A percentile compares a stretch with the other conserved stretches of the same genome.
phyloP scores from a whole-genome alignment of 2,797 vertebrate genomes.

The Gila robusta region DNA sequence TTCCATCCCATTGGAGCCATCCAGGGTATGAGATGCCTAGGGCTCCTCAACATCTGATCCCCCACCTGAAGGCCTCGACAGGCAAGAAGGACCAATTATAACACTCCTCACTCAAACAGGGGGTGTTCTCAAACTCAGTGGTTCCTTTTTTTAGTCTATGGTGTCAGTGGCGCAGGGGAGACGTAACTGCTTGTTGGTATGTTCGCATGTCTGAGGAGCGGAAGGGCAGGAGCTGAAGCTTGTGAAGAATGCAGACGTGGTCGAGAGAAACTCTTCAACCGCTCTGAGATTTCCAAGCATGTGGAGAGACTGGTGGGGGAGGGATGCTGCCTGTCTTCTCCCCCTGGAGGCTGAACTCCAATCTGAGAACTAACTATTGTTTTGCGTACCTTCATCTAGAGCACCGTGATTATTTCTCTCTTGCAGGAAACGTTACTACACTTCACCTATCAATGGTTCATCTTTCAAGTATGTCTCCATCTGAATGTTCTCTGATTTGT shows the following conservation, averaged over 20 bases:
- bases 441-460: constrained; percentile 29
- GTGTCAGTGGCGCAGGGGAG: background rate
- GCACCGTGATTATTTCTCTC: constrained; percentile 33
- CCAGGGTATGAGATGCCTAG: constrained; percentile 52
- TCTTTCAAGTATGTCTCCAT: constrained; percentile 32
- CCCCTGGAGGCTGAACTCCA: constrained; percentile 18
- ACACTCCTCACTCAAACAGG: constrained; percentile 10
- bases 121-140: constrained; percentile 2
- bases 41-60: constrained; percentile 43
- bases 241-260: constrained; percentile 41
- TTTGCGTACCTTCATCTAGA: constrained; percentile 32
- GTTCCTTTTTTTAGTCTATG: background rate
- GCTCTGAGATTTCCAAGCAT: constrained; percentile 46
- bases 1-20: constrained; percentile 51
- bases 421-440: constrained; percentile 2
- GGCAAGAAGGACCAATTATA: constrained; percentile 37
- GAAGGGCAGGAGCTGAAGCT: background rate
- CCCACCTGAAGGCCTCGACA: constrained; percentile 32
- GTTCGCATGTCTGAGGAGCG: constrained; percentile 7
- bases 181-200: background rate
- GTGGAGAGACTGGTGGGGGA: constrained; percentile 6
- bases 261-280: constrained; percentile 23
- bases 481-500: constrained; percentile 41
- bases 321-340: constrained; percentile 4
- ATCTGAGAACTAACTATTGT: constrained; percentile 26